phyloP scores from a whole-genome alignment of 2,888 invertebrate species.

The Notocelia uddmanniana region DNA sequence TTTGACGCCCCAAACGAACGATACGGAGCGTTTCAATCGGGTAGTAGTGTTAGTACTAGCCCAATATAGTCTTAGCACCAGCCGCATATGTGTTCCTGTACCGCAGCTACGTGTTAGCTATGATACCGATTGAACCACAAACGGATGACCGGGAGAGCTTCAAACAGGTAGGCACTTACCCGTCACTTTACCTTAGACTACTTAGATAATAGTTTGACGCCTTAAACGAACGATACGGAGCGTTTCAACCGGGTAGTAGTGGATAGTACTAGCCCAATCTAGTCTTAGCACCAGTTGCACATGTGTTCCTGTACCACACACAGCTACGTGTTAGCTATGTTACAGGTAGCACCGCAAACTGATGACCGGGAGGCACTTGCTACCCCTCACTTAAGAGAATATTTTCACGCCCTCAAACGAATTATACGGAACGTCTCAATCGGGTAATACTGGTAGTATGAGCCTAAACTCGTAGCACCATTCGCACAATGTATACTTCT shows the following conservation, averaged over 20 bases:
- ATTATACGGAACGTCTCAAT: slow-evolving; percentile 95
- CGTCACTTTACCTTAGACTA: no score
- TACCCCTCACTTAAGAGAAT: slow-evolving; percentile 87
- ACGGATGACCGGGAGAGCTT: no score
- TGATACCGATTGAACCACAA: no score
- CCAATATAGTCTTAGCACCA: slow-evolving; percentile 94
- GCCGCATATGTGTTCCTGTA: slow-evolving; percentile 97
- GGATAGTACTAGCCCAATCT: slow-evolving; percentile 96
- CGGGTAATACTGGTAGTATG: slow-evolving; percentile 92
- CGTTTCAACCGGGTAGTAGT: slow-evolving; percentile 93
- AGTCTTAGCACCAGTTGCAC: slow-evolving; percentile 95
- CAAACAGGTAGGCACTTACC: no score
- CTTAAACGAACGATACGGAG: slow-evolving; percentile 94
- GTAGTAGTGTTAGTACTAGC: slow-evolving; percentile 92
- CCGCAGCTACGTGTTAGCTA: no score
- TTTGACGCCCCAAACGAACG: slow-evolving; percentile 92
- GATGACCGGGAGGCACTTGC: slow-evolving; percentile 89
- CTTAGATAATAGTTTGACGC: no score
- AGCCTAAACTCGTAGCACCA: slow-evolving; percentile 96
- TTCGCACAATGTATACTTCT: slow-evolving; percentile 97
- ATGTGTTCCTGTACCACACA: slow-evolving; percentile 98
- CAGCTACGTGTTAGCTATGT: slow-evolving; percentile 94
- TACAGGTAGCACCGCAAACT: slow-evolving; percentile 91
- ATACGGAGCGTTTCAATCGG: slow-evolving; percentile 96
- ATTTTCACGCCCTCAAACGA: slow-evolving; percentile 91